Evolutionary conservation across 2,888 invertebrate species (phyloP).

Genomic region (Diachrysia chrysitis): DNA sequence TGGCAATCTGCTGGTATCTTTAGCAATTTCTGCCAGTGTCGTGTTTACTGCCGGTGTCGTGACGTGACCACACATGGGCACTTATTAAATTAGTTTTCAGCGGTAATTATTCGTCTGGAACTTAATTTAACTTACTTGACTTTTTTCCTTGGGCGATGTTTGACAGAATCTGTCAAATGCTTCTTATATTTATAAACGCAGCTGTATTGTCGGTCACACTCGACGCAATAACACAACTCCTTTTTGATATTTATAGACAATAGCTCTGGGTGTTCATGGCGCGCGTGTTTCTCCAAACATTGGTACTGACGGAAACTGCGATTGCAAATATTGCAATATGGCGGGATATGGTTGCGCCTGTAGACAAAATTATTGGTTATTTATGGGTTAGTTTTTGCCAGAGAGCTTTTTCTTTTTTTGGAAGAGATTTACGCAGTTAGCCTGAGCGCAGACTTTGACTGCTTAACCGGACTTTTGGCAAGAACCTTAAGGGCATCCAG

Average conservation of each 20-base stretch:
- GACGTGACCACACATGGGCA: too few relatives aligned
- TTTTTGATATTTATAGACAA: constrained; percentile 16
- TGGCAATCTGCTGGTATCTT: too few relatives aligned
- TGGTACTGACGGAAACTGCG: constrained; percentile 52
- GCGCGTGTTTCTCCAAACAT: constrained; percentile 53
- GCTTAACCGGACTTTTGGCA: too few relatives aligned
- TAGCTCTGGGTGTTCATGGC: constrained; percentile 61
- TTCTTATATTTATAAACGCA: constrained; percentile 67
- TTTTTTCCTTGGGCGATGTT: constrained; percentile 63
- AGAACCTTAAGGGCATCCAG: too few relatives aligned
- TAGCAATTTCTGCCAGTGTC: too few relatives aligned
- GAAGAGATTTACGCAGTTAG: too few relatives aligned
- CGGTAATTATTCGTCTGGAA: too few relatives aligned
- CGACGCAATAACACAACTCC: constrained; percentile 77
- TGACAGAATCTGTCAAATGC: constrained; percentile 69
- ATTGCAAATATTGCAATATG: constrained; percentile 62
- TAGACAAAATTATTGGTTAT: constrained; percentile 35
- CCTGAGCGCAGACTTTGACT: too few relatives aligned
- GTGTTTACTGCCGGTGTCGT: too few relatives aligned
- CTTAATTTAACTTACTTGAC: constrained; percentile 58
- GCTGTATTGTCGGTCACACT: constrained; percentile 73
- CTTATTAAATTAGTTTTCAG: too few relatives aligned
- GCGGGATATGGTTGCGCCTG: constrained; percentile 67
- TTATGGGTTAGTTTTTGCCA: too few relatives aligned
- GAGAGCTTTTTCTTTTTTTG: too few relatives aligned